Base-by-base conservation (phyloP, 2,797 vertebrate species). In the Dendrocincla tyrannina region DNA sequence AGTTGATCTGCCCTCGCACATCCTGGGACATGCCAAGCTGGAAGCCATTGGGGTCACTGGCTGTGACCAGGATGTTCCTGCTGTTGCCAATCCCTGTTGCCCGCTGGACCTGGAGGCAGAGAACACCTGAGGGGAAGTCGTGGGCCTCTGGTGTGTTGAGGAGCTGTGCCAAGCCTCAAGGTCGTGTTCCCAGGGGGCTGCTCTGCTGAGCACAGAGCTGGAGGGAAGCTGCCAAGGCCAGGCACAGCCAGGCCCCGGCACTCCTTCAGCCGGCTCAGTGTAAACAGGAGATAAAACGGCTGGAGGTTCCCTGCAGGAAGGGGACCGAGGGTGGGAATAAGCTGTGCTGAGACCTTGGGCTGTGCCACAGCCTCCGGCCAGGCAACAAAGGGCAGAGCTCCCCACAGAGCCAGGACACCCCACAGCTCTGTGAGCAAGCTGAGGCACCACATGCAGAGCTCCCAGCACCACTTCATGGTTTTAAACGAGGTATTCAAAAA, bases 51-150 rank as follows among this genome's bases (percentile, higher is more conserved):
- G 99, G 99, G 11, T 98, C 98, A 1, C 98, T 98, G 2, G 98
- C 98, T 0, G 96, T 98, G 73, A 98, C 99, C 19, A 98, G 97
- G 91, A 99, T 95, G 62, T 98, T 97, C 79, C 98, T 97, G 93
- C 98, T 98, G 16, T 98, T 98, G 89, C 97, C 98, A 6, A 99
- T 93, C 10, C 99, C 99, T 0, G 98, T 98, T 0, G 97, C 98
- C 97, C 99, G 98, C 97, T 99, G 99, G 52, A 99, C 99, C 99
- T 99, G 97, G 39, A 80, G 69, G 46, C 7, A 41, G 80, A 62
- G 35, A 32, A 52, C 49, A 68, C 8, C 27, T 1, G 0, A 35
- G 50, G 35, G 53, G 30, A 2, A 1, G 23, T 4, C 0, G 2
- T n/a, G 66, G 28, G n/a, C 41, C 46, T 6, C 47, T 9, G 10